Evolutionary conservation across 1,140 invertebrate genomes (phyloP).

Genomic region (Drosophila triauraria): DNA sequence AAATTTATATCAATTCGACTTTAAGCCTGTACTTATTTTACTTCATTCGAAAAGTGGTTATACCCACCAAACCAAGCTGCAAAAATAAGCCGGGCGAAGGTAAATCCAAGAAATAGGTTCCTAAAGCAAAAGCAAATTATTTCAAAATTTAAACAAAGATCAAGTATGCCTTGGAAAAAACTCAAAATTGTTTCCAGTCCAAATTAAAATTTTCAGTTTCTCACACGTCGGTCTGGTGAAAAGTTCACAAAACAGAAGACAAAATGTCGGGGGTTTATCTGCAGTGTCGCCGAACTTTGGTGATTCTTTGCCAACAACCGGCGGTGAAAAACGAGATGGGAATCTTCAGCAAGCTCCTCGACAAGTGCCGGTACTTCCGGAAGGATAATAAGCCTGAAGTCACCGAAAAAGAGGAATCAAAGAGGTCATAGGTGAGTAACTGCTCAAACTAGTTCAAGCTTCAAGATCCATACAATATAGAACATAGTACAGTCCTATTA

Average conservation of each 20-base stretch:
- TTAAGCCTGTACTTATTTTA: too few species aligned
- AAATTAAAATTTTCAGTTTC: constrained; percentile 1
- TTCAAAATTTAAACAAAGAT: neutral
- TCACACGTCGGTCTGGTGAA: neutral
- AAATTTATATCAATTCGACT: too few species aligned
- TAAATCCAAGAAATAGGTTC: neutral
- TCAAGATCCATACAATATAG: too few species aligned
- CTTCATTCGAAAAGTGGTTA: neutral
- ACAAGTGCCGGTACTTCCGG: neutral
- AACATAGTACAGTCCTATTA: neutral
- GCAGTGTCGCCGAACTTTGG: constrained; percentile 28
- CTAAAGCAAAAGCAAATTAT: neutral
- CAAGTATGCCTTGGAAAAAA: constrained; percentile 1
- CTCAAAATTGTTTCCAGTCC: neutral
- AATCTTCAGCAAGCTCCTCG: constrained; percentile 22
- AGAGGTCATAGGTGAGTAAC: constrained; percentile 21
- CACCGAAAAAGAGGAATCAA: constrained; percentile 8
- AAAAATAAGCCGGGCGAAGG: neutral
- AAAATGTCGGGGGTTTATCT: constrained; percentile 32
- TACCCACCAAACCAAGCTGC: constrained; percentile 3
- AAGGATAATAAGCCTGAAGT: constrained; percentile 1
- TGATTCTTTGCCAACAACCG: constrained; percentile 20
- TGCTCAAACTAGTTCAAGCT: too few species aligned
- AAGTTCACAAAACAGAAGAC: neutral
- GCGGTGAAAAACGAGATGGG: constrained; percentile 12